Evolutionary conservation across 2,113 vertebrate species (phyloP).

Genomic region (Columba livia): DNA sequence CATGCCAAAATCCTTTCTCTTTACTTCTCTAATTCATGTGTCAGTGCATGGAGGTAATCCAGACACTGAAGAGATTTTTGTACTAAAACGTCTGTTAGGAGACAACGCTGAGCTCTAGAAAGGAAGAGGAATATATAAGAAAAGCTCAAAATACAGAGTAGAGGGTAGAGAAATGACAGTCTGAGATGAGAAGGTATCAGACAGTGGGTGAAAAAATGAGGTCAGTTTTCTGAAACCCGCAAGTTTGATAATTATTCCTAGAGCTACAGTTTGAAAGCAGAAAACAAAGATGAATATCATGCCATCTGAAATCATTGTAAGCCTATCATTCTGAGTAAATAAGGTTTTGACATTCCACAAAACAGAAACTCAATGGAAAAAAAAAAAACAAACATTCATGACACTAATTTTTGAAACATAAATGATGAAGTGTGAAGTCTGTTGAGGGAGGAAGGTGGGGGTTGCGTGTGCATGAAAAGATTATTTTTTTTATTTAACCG

Average conservation of each 20-base stretch:
- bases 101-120: neutral
- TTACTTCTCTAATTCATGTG: neutral
- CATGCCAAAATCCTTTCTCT: conserved; percentile 1
- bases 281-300: neutral
- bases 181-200: neutral
- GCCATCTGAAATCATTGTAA: neutral
- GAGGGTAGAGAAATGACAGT: neutral
- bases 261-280: neutral
- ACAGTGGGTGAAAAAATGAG: neutral
- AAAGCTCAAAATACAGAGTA: neutral
- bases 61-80: neutral
- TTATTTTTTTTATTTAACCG: neutral
- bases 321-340: neutral
- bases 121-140: neutral
- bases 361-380: neutral
- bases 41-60: neutral
- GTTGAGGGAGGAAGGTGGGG: neutral
- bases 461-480: neutral
- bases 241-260: neutral
- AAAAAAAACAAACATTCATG: neutral
- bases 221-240: fast-evolving
- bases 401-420: neutral
- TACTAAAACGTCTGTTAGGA: neutral
- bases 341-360: neutral
- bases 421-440: neutral